Base-by-base conservation (phyloP, 2,888 invertebrate genomes). In the Clunio marinus region DNA sequence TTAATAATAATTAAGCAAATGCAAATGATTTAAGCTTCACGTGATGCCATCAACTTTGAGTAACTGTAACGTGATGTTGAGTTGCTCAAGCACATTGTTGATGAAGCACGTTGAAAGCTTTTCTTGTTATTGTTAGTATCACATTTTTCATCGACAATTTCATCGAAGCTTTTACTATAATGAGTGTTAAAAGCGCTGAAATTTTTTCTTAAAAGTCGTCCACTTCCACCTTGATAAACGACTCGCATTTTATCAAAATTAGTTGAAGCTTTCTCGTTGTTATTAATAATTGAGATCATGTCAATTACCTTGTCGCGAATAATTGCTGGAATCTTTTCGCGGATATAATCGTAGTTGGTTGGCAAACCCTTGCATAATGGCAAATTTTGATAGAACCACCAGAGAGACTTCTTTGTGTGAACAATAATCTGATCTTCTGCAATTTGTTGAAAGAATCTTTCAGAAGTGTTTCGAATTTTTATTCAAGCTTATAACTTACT, bases 291-390 rank as follows among this genome's bases (percentile, higher is more conserved):
- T n/a, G 8, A 51, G n/a, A 51, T 51, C 37, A 63, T 10, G 15
- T 63, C 46, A 45, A 22, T 24, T 79, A 79, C 79, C 79, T 79
- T 79, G 73, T 78, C 78, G 72, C 78, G 77, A 70, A 78, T 70
- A 71, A 79, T 77, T 71, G 76, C 73, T 71, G 78, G 78, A 70
- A 73, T 73, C 70, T 74, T 75, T 70, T 77, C 76, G 70, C 75
- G 71, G 69, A 79, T 79, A 71, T 75, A 76, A 35, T 73, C 72
- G 77, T 78, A 78, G 46, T 78, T 65, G 78, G 74, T 71, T 77
- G 79, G 57, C 78, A 78, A 72, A 77, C 77, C 71, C 76, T 77
- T 63, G 79, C 75, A 72, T 76, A 79, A 71, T 74, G 76, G 71
- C 78, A 73, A 71, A 79, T 73, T 71, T 75, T 76, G 69, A 78